Evolutionary conservation across 2,888 invertebrate genomes (phyloP), one percentile per base, ranked within the genome.

Genomic region (Achlya flavicornis): DNA sequence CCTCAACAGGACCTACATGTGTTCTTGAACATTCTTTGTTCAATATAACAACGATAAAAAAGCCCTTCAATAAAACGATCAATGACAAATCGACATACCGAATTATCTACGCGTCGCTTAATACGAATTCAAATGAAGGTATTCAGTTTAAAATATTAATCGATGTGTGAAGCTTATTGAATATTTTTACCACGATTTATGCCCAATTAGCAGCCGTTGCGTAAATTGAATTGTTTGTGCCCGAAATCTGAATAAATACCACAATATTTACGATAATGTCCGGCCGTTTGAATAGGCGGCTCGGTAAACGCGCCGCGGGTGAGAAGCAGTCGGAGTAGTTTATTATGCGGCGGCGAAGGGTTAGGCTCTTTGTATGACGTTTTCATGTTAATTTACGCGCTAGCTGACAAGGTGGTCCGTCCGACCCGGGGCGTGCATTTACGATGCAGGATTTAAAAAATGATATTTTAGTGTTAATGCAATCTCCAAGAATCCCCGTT

Each of bases 221-320:
- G 91, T 92, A 92, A 92, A 93, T 92, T 92, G 92, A 93, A 93
- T 93, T 93, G 93, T 93, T 92, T 88, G 93, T 88, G 86, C 85
- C 85, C 85, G 85, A 91, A 91, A 90, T 90, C 84, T 91, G 90
- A 90, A 92, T 92, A 92, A 92, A 92, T 87, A 92, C 90, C 90
- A 92, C 86, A 92, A 93, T 93, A 93, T 93, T 93, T 92, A 93
- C 91, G 92, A 89, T 91, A 90, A 91, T 90, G 91, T 89, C 89
- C 88, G 83, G 81, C 74, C 80, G 85, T 85, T 87, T 90, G 87
- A 88, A 92, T 88, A 86, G 90, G 83, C 86, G 84, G 86, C 84
- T 76, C 81, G 72, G 83, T 79, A 78, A 74, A 78, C 77, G 76
- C 87, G 76, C 88, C 81, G 87, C 90, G 90, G 90, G 92, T 85